Evolutionary conservation across 2,888 invertebrate species (phyloP), one percentile per base, ranked within the genome.

Genomic region (Latrodectus hesperus): DNA sequence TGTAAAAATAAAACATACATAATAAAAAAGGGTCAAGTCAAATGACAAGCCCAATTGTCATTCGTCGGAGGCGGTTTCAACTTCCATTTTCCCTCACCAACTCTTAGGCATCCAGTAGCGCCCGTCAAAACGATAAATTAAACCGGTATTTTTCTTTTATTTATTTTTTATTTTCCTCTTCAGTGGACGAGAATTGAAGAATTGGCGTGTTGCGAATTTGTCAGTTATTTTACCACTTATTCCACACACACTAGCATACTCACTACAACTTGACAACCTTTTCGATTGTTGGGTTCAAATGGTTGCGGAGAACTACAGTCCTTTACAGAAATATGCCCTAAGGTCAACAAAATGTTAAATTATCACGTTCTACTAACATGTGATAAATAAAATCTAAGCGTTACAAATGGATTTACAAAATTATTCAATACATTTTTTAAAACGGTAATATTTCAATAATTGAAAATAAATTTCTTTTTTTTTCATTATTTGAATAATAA

Each of bases 11-110:
- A 38, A 38, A 38, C 6, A 38, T 38, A 38, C 38, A 38, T 38
- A 38, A 38, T 38, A 38, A 38, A 38, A 72, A 72, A 52, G 52
- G 72, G 52, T 14, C 14, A 73, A 52, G 74, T 74, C 81, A 82
- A 74, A 74, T 82, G 81, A 82, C 72, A 67, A 38, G 51, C 72
- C 67, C 81, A 64, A 82, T 82, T 82, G 81, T 82, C 81, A 74
- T 52, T n/a, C 73, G 55, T 53, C 64, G 73, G 79, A 79, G 79
- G 79, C 79, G 79, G 68, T 79, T 26, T 16, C 49, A 55, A 55
- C 17, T 17, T 53, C 9, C 51, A 49, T 53, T 52, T 22, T 78
- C 78, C 52, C 55, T 17, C 70, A 53, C 26, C 51, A 38, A 52
- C 67, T 17, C 67, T 64, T 65, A 38, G 52, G 53, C n/a, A 53